Conservation (phyloP, 1,140 invertebrate species). For the Rhagoletis zephyria region DNA sequence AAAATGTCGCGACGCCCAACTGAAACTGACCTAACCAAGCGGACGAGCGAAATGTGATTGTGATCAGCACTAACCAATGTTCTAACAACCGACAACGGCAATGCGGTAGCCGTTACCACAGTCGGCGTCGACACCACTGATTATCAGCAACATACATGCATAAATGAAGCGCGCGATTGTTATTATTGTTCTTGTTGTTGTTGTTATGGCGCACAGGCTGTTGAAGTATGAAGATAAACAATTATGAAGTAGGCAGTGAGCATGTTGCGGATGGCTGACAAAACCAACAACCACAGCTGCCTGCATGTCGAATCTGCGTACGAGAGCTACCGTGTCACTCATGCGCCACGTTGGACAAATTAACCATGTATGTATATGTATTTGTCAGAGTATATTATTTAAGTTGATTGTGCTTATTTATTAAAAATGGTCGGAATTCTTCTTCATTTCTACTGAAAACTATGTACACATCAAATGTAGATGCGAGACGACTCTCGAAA, state of each 20-base stretch:
- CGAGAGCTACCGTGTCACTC: too few species aligned
- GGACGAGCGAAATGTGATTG: background rate
- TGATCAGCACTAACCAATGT: background rate
- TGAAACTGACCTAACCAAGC: background rate
- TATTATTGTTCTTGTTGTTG: background rate
- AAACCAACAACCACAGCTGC: too few species aligned
- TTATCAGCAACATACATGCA: conserved; percentile 15
- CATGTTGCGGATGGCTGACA: background rate
- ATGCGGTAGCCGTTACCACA: background rate
- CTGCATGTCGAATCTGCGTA: too few species aligned
- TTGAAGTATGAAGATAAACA: background rate
- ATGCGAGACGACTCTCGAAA: too few species aligned
- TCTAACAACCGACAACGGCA: background rate
- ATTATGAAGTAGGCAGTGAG: background rate
- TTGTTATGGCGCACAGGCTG: background rate
- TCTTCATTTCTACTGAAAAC: too few species aligned
- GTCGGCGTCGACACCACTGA: background rate
- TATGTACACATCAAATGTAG: too few species aligned
- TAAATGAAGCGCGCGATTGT: conserved; percentile 20
- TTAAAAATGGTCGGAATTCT: too few species aligned
- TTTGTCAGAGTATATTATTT: too few species aligned
- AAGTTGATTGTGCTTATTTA: too few species aligned
- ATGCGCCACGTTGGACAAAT: too few species aligned
- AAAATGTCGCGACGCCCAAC: background rate
- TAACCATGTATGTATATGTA: too few species aligned